These are phyloP conservation scores for Cinara cedri DNA, from an alignment of 2,888 invertebrate species.

Conservation along the genomic window DNA sequence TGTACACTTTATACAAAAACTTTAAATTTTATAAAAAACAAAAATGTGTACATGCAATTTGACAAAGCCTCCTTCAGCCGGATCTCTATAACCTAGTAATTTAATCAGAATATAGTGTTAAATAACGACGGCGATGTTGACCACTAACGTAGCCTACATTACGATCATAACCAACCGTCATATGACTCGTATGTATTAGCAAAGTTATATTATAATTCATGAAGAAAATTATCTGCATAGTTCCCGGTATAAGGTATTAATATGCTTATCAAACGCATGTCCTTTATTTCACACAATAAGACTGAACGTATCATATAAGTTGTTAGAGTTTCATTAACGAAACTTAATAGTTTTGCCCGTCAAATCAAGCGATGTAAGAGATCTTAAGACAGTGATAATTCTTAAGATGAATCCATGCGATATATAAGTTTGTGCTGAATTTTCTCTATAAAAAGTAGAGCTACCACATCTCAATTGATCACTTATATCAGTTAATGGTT, in stretches of 20 bases:
- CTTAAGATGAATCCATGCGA: conserved; percentile 87
- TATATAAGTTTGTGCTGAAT: conserved; percentile 81
- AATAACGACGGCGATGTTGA: background rate
- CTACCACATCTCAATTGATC: conserved; percentile 76
- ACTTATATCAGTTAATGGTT: conserved; percentile 73
- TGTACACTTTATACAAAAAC: too few species aligned
- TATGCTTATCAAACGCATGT: background rate
- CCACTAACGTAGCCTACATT: conserved; percentile 15
- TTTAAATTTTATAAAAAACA: too few species aligned
- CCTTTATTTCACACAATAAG: conserved; percentile 24
- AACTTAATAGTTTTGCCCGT: too few species aligned
- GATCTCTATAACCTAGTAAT: too few species aligned
- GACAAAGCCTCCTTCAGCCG: too few species aligned
- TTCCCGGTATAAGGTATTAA: conserved; percentile 68
- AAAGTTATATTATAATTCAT: conserved; percentile 85
- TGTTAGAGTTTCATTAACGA: background rate
- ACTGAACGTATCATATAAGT: conserved; percentile 10
- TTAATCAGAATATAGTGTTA: background rate
- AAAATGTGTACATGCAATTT: too few species aligned
- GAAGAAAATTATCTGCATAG: conserved; percentile 84
- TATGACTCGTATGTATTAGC: conserved; percentile 85
- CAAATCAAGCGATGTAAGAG: background rate
- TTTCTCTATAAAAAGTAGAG: conserved; percentile 77
- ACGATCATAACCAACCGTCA: conserved; percentile 79
- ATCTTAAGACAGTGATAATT: conserved; percentile 68